Evolutionary conservation across 2,113 vertebrate genomes (phyloP), one percentile per base, ranked within the genome.

Genomic region (Panthera uncia): DNA sequence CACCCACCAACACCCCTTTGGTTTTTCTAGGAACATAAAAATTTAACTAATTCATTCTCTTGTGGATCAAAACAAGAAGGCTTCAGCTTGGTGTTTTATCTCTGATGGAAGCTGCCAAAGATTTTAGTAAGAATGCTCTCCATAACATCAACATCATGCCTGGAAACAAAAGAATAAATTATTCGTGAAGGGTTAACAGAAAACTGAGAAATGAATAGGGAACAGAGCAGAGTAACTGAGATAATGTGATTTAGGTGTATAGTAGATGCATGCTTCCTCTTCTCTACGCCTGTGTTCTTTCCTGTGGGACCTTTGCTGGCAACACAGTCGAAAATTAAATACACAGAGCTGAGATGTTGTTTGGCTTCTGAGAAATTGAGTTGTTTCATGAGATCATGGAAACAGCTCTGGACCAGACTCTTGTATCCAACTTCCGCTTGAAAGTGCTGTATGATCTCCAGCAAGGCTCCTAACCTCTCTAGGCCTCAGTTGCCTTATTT

Each of bases 81-180:
- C 3, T 78, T 82, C 50, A 63, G 7, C n/a, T 52, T 48, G 45
- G 25, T n/a, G 16, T 94, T 93, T 79, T 89, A n/a, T 94, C 76
- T 90, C 69, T 74, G 57, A 61, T 38, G 18, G n/a, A 76, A 7
- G 10, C 15, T n/a, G 57, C 68, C 83, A 89, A 80, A 31, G 3
- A 76, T 69, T 91, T 91, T 71, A 84, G 55, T 79, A 73, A 96
- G 87, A 81, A 9, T 45, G 21, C 25, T 3, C 18, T 74, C 18
- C 1, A 3, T 57, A 69, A 66, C 25, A 85, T 57, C 45, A 73
- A 38, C 38, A 41, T 63, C 5, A 68, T 94, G 41, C 68, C 16
- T 57, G 52, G 82, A 93, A 88, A 94, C 85, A 33, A 95, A 66
- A 91, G 52, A 92, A 84, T 76, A 84, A 91, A 93, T 89, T 86